Base-by-base conservation (phyloP, 2,888 invertebrate genomes). In the Drosophila gaucha region DNA sequence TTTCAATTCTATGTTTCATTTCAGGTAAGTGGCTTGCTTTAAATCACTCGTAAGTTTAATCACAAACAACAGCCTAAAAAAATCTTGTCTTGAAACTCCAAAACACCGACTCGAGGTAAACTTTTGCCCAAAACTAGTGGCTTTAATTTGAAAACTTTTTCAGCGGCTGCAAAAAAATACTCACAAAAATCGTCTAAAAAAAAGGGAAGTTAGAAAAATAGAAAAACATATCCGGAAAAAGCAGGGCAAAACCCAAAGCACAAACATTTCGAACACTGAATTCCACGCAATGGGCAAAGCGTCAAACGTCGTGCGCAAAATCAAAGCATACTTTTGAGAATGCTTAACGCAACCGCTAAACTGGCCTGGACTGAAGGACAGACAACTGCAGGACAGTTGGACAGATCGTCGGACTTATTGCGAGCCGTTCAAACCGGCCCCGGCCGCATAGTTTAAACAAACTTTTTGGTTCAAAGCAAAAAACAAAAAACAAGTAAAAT, bases 401-500 rank as follows among this genome's bases (percentile, higher is more conserved):
- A 24, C 26, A 22, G 65, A 41, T 38, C 10, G 20, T 52, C 54
- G 51, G 56, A 33, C 47, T 22, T 20, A 67, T 52, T 59, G 55
- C 38, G 26, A 66, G 47, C 59, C 49, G 68, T 62, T 58, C 68
- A 58, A 49, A 50, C 67, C 65, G 36, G 56, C 18, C 64, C 60
- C 63, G 62, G 76, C 84, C 80, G 65, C 82, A 83, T 83, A 83
- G 82, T 83, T 83, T 80, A 85, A 80, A 56, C 74, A 74, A 87
- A 83, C 70, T 87, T 83, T 82, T 87, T 78, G 75, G 80, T 83
- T 83, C 67, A 80, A 85, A 80, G 73, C 79, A 43, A 50, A 55
- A 50, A 41, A 39, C 38, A 62, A 66, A 60, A 59, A 56, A 47
- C 36, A 28, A 44, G 20, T 9, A 30, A 44, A 30, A 30, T 28